Conservation (phyloP, 2,888 invertebrate species). For the Pristionchus arcanus region DNA sequence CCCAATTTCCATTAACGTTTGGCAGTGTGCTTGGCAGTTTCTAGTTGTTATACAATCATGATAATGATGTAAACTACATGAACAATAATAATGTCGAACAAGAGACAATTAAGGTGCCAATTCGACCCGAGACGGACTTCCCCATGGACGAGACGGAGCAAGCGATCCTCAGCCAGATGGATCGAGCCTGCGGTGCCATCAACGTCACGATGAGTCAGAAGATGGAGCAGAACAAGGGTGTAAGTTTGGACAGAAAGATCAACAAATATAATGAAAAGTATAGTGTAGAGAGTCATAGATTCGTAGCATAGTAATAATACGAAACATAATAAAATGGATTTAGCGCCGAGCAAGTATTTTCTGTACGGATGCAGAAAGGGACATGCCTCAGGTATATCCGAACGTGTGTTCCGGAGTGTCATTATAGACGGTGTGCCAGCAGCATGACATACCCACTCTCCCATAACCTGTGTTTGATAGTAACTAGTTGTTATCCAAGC, state of each 20-base stretch:
- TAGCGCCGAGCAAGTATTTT: conserved; percentile 54
- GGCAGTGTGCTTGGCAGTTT: too few relatives aligned
- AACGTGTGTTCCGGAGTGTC: background rate
- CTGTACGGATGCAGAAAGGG: conserved; percentile 49
- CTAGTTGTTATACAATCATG: too few relatives aligned
- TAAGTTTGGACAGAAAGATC: background rate
- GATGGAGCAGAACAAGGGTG: conserved; percentile 43
- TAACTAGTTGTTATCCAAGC: background rate
- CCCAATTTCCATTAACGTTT: too few relatives aligned
- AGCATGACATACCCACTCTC: background rate
- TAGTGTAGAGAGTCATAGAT: conserved; percentile 86
- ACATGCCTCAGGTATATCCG: conserved; percentile 46
- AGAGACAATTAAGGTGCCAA: background rate
- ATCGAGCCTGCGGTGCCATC: conserved; percentile 74
- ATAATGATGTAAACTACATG: too few relatives aligned
- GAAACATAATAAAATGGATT: background rate
- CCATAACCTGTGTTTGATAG: conserved; percentile 37
- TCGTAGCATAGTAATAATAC: background rate
- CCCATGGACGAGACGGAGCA: conserved; percentile 32
- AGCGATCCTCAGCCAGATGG: conserved; percentile 65
- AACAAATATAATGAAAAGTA: background rate
- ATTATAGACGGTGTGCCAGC: background rate
- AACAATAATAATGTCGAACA: too few relatives aligned
- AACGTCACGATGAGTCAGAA: conserved; percentile 66
- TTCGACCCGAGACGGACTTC: background rate